Conservation (phyloP, 2,113 vertebrate species). For the Stegostoma tigrinum region DNA sequence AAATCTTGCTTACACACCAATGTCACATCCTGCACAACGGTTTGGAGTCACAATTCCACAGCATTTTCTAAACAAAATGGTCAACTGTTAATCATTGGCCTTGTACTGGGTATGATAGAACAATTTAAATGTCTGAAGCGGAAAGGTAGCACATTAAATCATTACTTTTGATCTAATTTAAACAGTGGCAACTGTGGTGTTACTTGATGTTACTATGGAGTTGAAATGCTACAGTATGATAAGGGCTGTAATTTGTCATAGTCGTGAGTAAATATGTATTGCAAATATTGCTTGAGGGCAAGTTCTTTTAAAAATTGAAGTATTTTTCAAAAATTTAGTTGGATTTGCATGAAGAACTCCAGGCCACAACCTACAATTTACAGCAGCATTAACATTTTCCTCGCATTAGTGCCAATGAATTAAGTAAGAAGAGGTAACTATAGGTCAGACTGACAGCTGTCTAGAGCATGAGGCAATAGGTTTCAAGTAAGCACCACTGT, state of each 20-base stretch:
- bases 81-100: neutral
- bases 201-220: neutral
- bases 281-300: neutral
- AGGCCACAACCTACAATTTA: neutral
- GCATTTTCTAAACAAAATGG: neutral
- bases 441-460: neutral
- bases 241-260: neutral
- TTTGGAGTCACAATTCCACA: neutral
- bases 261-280: neutral
- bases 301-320: neutral
- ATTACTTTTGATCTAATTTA: conserved; percentile 14
- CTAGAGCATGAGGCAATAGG: neutral
- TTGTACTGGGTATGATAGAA: neutral
- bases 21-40: neutral
- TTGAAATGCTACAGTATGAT: neutral
- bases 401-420: neutral
- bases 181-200: neutral
- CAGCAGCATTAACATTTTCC: neutral
- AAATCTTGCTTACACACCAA: neutral
- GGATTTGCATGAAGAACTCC: neutral
- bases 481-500: neutral
- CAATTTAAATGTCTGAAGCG: neutral
- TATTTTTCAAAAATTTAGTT: neutral
- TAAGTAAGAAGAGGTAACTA: conserved; percentile 6
- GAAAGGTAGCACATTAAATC: neutral